These are phyloP conservation scores for Vulpes vulpes DNA, from an alignment of 2,113 vertebrate species.

Conservation along the genomic window DNA sequence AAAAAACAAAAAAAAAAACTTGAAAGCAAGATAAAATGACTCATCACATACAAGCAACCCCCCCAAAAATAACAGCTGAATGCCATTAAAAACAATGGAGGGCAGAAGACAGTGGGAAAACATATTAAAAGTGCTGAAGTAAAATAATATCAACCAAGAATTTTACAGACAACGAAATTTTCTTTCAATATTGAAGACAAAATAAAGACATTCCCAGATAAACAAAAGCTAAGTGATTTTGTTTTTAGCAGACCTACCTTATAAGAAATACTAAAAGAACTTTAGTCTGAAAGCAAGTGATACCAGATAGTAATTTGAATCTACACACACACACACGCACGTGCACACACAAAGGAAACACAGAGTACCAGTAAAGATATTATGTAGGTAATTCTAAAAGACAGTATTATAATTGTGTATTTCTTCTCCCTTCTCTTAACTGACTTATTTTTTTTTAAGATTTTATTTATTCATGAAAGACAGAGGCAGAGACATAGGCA, in stretches of 20 bases:
- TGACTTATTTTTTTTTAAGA: not conserved
- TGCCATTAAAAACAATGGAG: not conserved
- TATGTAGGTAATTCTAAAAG: conserved; percentile 32
- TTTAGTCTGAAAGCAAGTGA: not conserved
- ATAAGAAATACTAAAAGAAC: conserved; percentile 30
- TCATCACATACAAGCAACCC: not conserved
- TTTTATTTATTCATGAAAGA: no score
- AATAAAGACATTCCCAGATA: not conserved
- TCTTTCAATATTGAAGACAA: not conserved
- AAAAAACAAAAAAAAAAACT: conserved; percentile 43
- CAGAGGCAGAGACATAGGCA: no score
- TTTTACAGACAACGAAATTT: not conserved
- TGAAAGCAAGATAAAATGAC: conserved; percentile 19
- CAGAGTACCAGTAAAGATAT: not conserved
- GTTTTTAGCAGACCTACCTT: not conserved
- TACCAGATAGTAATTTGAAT: conserved; percentile 11
- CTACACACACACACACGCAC: not conserved
- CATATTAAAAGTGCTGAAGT: not conserved
- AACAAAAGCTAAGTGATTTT: not conserved
- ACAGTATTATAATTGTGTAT: not conserved
- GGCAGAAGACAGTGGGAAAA: not conserved
- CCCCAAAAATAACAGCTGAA: conserved; percentile 6
- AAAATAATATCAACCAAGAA: not conserved
- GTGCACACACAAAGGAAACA: not conserved
- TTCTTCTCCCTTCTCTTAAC: conserved; percentile 16